These are phyloP conservation scores for Sycophila sp. DNA, from an alignment of 1,140 invertebrate genomes.

Conservation along the genomic window DNA sequence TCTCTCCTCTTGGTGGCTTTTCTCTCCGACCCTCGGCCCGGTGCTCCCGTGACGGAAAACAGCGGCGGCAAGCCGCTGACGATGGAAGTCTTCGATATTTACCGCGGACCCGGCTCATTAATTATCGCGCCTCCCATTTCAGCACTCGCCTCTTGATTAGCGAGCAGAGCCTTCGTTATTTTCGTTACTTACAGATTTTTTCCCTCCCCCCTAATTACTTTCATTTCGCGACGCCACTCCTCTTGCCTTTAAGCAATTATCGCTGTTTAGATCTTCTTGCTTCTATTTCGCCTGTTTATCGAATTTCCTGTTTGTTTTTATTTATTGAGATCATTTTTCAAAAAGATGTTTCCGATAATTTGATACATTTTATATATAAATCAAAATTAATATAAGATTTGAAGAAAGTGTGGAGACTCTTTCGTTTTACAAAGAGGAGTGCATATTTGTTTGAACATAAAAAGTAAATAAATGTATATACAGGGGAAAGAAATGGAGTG, in stretches of 20 bases:
- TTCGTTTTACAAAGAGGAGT: too few relatives aligned
- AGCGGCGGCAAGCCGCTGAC: conserved; percentile 31
- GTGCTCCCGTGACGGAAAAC: conserved; percentile 55
- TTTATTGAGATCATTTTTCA: too few relatives aligned
- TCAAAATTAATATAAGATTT: not conserved
- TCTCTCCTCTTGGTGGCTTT: not conserved
- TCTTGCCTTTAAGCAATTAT: conserved; percentile 1
- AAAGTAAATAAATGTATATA: too few relatives aligned
- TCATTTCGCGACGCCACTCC: conserved; percentile 5
- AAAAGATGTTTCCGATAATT: too few relatives aligned
- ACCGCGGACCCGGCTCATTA: conserved; percentile 59
- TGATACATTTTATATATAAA: too few relatives aligned
- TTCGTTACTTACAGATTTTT: conserved; percentile 37
- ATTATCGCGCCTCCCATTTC: conserved; percentile 54
- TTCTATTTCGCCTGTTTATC: not conserved
- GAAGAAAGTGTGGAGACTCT: not conserved
- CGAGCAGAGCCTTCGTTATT: conserved; percentile 37
- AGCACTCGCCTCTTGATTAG: conserved; percentile 48
- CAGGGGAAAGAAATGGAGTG: not conserved
- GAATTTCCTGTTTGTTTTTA: too few relatives aligned
- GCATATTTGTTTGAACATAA: too few relatives aligned
- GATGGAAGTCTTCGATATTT: conserved; percentile 61
- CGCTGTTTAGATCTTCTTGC: not conserved
- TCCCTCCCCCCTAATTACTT: conserved; percentile 31
- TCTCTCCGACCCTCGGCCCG: too few relatives aligned